Percentiles rank a stretch among this genome's conserved stretches.
phyloP scores from a whole-genome alignment of 2,888 invertebrate species.

The Elmis aenea region DNA sequence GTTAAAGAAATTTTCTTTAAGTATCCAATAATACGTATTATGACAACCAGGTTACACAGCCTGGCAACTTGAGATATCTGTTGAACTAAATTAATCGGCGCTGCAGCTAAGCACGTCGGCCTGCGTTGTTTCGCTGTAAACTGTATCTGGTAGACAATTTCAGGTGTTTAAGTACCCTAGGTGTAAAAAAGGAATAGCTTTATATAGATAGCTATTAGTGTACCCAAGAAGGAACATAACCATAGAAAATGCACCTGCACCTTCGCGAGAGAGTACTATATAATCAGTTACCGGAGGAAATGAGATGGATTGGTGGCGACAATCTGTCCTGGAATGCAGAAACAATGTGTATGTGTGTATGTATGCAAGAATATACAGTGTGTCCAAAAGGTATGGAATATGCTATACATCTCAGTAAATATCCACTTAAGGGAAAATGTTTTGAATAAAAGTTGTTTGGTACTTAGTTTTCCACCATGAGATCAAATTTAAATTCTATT shows the following conservation, averaged over 20 bases:
- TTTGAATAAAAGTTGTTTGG: too few relatives aligned
- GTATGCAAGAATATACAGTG: too few relatives aligned
- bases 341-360: too few relatives aligned
- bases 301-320: slow-evolving; percentile 41
- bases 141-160: slow-evolving; percentile 30
- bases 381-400: too few relatives aligned
- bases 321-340: slow-evolving; percentile 46
- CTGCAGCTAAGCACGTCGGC: too few relatives aligned
- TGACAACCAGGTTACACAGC: slow-evolving; percentile 16
- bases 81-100: too few relatives aligned
- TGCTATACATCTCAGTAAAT: too few relatives aligned
- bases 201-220: slow-evolving; percentile 41
- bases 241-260: slow-evolving; percentile 20
- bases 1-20: slow-evolving; percentile 13
- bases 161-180: slow-evolving; percentile 41
- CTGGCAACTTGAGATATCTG: too few relatives aligned
- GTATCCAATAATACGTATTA: slow-evolving; percentile 17
- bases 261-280: slow-evolving; percentile 1
- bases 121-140: slow-evolving; percentile 22
- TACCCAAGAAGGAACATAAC: slow-evolving; percentile 34
- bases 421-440: too few relatives aligned
- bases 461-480: too few relatives aligned
- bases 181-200: slow-evolving; percentile 43
- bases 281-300: slow-evolving; percentile 19
- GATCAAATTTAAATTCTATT: too few relatives aligned